A percentile compares a stretch with the other conserved stretches of the same genome.
Evolutionary conservation across 1,140 invertebrate genomes (phyloP).

Genomic region (Thaumetopoea pityocampa): DNA sequence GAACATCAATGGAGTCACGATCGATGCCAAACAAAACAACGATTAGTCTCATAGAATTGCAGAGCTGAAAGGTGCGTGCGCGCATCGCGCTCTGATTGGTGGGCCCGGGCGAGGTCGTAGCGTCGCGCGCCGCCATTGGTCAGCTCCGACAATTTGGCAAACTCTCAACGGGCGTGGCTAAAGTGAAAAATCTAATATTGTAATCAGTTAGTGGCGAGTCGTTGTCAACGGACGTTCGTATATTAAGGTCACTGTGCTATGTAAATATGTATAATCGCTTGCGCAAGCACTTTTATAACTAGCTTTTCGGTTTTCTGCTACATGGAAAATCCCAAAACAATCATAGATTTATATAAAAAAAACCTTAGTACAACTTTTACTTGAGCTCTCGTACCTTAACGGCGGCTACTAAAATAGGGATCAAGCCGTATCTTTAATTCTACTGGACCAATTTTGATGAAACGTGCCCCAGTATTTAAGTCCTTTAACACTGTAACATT

Average conservation of each 20-base stretch:
- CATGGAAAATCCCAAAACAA: no score
- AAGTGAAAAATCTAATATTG: slow-evolving; percentile 18
- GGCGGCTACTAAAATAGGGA: no score
- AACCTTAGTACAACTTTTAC: no score
- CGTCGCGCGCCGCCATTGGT: slow-evolving; percentile 20
- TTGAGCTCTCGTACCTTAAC: no score
- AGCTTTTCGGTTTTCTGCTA: no score
- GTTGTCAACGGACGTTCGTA: background rate
- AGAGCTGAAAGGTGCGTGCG: slow-evolving; percentile 47
- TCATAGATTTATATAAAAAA: no score
- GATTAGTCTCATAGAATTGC: slow-evolving; percentile 40
- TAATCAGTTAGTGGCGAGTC: background rate
- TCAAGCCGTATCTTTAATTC: no score
- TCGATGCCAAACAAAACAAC: slow-evolving; percentile 33
- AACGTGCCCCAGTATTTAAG: no score
- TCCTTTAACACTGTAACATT: no score
- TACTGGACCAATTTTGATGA: no score
- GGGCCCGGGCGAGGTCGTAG: slow-evolving; percentile 14
- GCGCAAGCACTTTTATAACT: no score
- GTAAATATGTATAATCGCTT: no score
- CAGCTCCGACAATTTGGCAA: slow-evolving; percentile 42
- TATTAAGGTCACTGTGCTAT: slow-evolving; percentile 3
- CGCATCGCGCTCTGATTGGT: slow-evolving; percentile 35
- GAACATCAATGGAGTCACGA: slow-evolving; percentile 14
- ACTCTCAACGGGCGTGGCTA: slow-evolving; percentile 41